Evolutionary conservation across 37 sponge, comb jelly and placozoan genomes (phyloP), one percentile per base, ranked within the genome.

Genomic region (Cliona cf. orientalis): DNA sequence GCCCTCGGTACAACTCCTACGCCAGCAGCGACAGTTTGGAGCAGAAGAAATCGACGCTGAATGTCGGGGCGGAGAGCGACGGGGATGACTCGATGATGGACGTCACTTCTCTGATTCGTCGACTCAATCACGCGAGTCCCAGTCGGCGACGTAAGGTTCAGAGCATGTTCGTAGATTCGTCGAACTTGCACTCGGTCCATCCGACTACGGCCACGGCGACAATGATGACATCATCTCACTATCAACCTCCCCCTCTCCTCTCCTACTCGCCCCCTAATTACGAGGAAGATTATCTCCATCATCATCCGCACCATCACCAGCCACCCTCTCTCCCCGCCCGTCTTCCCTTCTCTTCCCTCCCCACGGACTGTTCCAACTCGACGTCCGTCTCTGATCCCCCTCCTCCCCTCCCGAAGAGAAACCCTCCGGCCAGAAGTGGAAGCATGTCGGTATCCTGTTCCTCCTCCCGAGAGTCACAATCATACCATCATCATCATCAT

Each of bases 31-130:
- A n/a, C n/a, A n/a, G n/a, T n/a, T n/a, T n/a, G n/a, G n/a, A n/a
- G n/a, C n/a, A n/a, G n/a, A n/a, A n/a, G n/a, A 66, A 34, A 2
- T 31, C 32, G 25, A 38, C 66, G 35, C 5, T 31, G 66, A 6
- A 5, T 7, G 37, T 31, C 66, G 5, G 37, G 11, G 35, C 3
- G 19, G 32, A 17, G 1, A 72, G 36, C 5, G 73, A 66, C 53
- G 67, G 79, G 3, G 49, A 79, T 3, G 79, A 79, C 1, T 79
- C 79, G n/a, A 25, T 79, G 67, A 49, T 29, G 55, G 79, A 79
- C 46, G 35, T 79, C 36, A 25, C 79, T n/a, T 65, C 67, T 3
- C 67, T 79, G 55, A 45, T 66, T 42, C 65, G 67, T 5, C 28
- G 66, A 21, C n/a, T n/a, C n/a, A n/a, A n/a, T n/a, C n/a, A n/a